Evolutionary conservation across 2,113 vertebrate species (phyloP), one percentile per base, ranked within the genome.

Genomic region (Anseranas semipalmata): DNA sequence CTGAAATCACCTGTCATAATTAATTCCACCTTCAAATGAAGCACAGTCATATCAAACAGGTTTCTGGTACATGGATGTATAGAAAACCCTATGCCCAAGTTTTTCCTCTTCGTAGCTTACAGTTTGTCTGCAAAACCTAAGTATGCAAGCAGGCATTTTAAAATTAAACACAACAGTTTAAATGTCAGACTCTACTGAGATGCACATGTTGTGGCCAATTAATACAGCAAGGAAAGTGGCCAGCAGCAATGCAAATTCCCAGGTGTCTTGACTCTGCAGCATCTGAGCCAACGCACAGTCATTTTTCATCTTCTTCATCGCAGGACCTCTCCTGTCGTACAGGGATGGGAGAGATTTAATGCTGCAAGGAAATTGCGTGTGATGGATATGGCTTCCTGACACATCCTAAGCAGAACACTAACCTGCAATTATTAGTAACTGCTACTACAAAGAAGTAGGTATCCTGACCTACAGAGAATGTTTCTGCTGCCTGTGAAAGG

Each of bases 321-420:
- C 62, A 53, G 43, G 19, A 68, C 18, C 46, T 55, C 85, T 63
- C 0, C 0, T 22, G 39, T 46, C 66, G 5, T 1, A 14, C 16
- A 8, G 21, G n/a, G 37, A 15, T 8, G 10, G 37, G 32, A 24
- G 46, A 87, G 46, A 62, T 59, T 71, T n/a, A 72, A 66, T 37
- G 37, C 8, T 1, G 56, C 0, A 0, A 72, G 30, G 72, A 89
- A 81, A 27, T 32, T 0, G 0, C 0, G 3, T 3, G 22, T 24
- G 55, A 28, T 1, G 5, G 12, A 6, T 10, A n/a, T 30, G 3
- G 2, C 14, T 10, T n/a, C 59, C 33, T 24, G 39, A 48, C 24
- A 48, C 12, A 24, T 2, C 76, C 30, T 4, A 62, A 71, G 50
- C 19, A 8, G 33, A 52, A 45, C 0, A 2, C 41, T 21, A n/a